phyloP scores from a whole-genome alignment of 2,113 vertebrate species.

The Microcebus tavaratra region DNA sequence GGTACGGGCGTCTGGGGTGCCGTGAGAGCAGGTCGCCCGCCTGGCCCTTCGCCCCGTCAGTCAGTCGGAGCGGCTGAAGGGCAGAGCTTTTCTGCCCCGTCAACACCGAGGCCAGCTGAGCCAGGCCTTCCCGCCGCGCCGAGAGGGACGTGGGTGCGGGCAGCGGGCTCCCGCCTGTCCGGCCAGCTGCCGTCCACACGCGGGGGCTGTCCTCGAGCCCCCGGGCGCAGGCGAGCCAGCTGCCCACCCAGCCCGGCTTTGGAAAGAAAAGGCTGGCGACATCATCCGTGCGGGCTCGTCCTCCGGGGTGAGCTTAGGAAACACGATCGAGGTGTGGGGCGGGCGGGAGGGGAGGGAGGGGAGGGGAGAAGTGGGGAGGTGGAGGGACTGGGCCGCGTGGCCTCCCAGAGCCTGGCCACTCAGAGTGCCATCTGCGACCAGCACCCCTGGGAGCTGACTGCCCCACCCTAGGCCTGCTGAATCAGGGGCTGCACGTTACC shows the following conservation, averaged over 20 bases:
- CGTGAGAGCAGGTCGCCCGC: not conserved
- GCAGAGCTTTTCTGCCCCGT: constrained; percentile 50
- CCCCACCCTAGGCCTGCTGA: not conserved
- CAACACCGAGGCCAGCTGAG: not conserved
- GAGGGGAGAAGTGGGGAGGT: not conserved
- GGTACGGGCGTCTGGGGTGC: not conserved
- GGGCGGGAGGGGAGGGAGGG: not conserved
- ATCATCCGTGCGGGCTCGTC: not conserved
- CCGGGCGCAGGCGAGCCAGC: not conserved
- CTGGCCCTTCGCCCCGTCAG: not conserved
- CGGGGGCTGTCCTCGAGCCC: not conserved
- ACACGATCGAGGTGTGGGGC: rapidly evolving
- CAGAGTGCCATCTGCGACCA: rapidly evolving
- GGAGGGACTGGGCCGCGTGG: not conserved
- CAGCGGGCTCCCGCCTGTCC: not conserved
- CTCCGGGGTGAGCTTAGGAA: not conserved
- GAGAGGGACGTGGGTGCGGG: not conserved
- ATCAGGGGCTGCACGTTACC: not conserved
- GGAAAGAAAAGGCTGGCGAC: not conserved
- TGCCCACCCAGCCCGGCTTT: not conserved
- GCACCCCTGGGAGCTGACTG: not conserved
- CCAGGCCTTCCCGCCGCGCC: not conserved
- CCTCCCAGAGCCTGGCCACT: no score
- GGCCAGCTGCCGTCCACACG: not conserved
- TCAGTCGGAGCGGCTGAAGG: constrained; percentile 47